A percentile compares a stretch with the other conserved stretches of the same genome.
Conservation (phyloP, 2,113 vertebrate species). For the Catagonus wagneri region DNA sequence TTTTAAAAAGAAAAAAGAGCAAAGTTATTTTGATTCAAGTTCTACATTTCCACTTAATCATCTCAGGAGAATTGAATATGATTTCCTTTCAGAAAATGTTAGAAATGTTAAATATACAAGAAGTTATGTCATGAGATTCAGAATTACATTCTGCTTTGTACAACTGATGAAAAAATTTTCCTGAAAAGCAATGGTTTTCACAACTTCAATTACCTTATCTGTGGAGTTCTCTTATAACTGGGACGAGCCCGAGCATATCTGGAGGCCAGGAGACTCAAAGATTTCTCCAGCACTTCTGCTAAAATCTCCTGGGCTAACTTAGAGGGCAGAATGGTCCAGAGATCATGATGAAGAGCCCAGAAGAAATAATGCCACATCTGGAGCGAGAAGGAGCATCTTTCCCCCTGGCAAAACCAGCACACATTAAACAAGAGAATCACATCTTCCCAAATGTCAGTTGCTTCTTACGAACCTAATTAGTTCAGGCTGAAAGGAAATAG, state of each 20-base stretch:
- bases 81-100: slow-evolving; percentile 58
- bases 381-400: slow-evolving; percentile 97
- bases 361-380: slow-evolving; percentile 99
- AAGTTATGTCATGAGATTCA: slow-evolving; percentile 35
- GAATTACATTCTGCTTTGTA: slow-evolving; percentile 34
- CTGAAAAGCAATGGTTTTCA: slow-evolving; percentile 56
- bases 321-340: slow-evolving; percentile 92
- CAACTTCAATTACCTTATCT: slow-evolving; percentile 92
- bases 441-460: slow-evolving; percentile 78
- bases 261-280: slow-evolving; percentile 91
- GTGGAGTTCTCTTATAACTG: slow-evolving; percentile 93
- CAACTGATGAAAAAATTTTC: slow-evolving; percentile 34
- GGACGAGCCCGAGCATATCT: slow-evolving; percentile 93
- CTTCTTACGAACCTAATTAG: slow-evolving; percentile 85
- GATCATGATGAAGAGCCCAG: slow-evolving; percentile 93
- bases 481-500: slow-evolving; percentile 86
- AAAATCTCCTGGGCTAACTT: slow-evolving; percentile 91
- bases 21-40: slow-evolving; percentile 22
- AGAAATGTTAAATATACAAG: slow-evolving; percentile 42
- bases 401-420: slow-evolving; percentile 91
- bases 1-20: slow-evolving; percentile 39
- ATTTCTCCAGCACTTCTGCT: slow-evolving; percentile 92
- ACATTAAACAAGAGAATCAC: slow-evolving; percentile 84
- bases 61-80: neutral
- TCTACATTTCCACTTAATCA: slow-evolving; percentile 54